Conservation (phyloP, 2,113 vertebrate species). For the Prionailurus bengalensis region DNA sequence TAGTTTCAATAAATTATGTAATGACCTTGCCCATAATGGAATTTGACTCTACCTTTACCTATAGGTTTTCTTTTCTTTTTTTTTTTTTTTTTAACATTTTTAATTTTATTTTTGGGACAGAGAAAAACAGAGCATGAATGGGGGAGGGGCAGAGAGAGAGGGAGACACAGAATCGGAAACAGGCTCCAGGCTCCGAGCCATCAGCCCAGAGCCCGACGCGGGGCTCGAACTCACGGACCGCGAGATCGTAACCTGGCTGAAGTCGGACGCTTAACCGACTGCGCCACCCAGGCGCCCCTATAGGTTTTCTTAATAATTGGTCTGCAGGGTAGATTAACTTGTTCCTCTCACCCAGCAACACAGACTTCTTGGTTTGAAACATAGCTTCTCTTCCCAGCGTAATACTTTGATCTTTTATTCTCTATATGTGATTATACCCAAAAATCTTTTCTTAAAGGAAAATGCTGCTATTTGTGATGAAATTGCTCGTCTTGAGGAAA, state of each 20-base stretch:
- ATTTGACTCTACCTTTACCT: background rate
- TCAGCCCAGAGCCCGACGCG: too few species aligned
- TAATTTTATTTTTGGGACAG: too few species aligned
- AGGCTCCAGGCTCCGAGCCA: too few species aligned
- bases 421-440: conserved; percentile 56
- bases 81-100: too few species aligned
- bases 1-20: background rate
- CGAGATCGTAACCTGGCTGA: too few species aligned
- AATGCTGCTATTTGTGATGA: conserved; percentile 96
- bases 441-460: conserved; percentile 84
- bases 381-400: background rate
- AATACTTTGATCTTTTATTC: background rate
- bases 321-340: background rate
- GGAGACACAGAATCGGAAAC: too few species aligned
- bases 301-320: background rate
- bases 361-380: conserved; percentile 31
- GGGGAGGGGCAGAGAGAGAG: too few species aligned
- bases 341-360: background rate
- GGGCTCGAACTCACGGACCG: too few species aligned
- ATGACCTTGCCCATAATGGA: background rate
- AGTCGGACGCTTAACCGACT: too few species aligned
- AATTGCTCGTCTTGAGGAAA: conserved; percentile 94
- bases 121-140: too few species aligned
- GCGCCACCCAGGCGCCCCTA: too few species aligned
- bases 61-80: background rate